These are phyloP conservation scores for Mus pahari DNA, from an alignment of 2,113 vertebrate genomes.

Conservation along the genomic window DNA sequence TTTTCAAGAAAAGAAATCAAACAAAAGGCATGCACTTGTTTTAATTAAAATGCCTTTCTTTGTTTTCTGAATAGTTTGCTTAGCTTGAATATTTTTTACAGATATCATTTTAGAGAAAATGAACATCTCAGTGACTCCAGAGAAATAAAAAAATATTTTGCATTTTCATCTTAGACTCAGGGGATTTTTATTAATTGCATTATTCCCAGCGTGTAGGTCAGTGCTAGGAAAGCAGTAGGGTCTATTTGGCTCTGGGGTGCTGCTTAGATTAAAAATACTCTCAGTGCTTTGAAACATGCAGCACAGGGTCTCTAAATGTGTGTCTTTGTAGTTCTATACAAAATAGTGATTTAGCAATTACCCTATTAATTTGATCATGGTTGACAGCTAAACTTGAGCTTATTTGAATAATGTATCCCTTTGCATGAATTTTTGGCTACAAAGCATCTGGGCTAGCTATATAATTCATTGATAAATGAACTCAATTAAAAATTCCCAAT, in stretches of 20 bases:
- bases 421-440: slow-evolving; percentile 52
- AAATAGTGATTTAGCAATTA: slow-evolving; percentile 69
- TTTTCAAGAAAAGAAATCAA: slow-evolving; percentile 73
- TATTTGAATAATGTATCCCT: slow-evolving; percentile 22
- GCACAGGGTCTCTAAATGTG: background rate
- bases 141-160: slow-evolving; percentile 36
- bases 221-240: background rate
- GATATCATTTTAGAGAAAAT: slow-evolving; percentile 24
- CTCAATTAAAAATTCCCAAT: slow-evolving; percentile 12
- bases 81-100: slow-evolving; percentile 61
- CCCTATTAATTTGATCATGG: slow-evolving; percentile 60
- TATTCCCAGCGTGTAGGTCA: slow-evolving; percentile 37
- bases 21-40: slow-evolving; percentile 72
- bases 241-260: slow-evolving; percentile 19
- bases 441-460: background rate
- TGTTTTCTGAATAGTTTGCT: slow-evolving; percentile 61
- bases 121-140: background rate
- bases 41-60: slow-evolving; percentile 82
- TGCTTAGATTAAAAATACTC: slow-evolving; percentile 56
- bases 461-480: slow-evolving; percentile 50
- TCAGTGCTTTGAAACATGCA: slow-evolving; percentile 62
- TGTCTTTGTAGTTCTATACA: slow-evolving; percentile 65
- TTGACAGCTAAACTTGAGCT: slow-evolving; percentile 36
- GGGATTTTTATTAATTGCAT: slow-evolving; percentile 54
- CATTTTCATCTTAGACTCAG: slow-evolving; percentile 47